These are phyloP conservation scores for Orthonychiurus folsomi DNA, from an alignment of 2,888 invertebrate species.

Conservation along the genomic window DNA sequence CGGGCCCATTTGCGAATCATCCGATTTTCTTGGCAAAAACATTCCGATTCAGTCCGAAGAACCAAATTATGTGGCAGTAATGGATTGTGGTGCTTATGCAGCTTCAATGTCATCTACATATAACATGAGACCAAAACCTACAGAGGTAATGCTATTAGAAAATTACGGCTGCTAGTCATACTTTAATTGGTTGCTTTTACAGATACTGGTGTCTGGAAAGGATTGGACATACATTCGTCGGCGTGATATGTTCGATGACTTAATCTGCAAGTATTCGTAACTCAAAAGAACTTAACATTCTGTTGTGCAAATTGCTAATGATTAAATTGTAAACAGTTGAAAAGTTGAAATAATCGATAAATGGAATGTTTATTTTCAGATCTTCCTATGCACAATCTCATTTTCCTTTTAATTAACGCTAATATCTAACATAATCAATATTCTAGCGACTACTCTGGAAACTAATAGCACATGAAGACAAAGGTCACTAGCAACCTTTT, in stretches of 20 bases:
- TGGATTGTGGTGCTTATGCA: conserved; percentile 42
- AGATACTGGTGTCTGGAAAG: conserved; percentile 29
- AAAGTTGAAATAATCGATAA: background rate
- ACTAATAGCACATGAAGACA: no score
- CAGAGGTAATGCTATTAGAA: conserved; percentile 41
- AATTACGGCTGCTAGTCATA: conserved; percentile 7
- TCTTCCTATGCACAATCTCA: background rate
- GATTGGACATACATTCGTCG: conserved; percentile 25
- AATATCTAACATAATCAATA: background rate
- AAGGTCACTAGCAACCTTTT: background rate
- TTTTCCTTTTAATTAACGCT: background rate
- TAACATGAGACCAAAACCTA: conserved; percentile 44
- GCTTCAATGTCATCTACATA: conserved; percentile 45
- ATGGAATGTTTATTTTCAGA: conserved; percentile 1
- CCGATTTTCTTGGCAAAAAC: conserved; percentile 45
- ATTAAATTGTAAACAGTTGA: background rate
- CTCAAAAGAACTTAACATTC: no score
- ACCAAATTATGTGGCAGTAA: conserved; percentile 42
- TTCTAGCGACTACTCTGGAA: background rate
- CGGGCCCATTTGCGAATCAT: conserved; percentile 46
- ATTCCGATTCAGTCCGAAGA: conserved; percentile 41
- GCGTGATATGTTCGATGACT: conserved; percentile 23
- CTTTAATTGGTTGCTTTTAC: conserved; percentile 10
- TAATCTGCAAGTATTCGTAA: no score
- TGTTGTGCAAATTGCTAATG: no score